Evolutionary conservation across 2,888 invertebrate species (phyloP), one percentile per base, ranked within the genome.

Genomic region (Antheraea assamensis): DNA sequence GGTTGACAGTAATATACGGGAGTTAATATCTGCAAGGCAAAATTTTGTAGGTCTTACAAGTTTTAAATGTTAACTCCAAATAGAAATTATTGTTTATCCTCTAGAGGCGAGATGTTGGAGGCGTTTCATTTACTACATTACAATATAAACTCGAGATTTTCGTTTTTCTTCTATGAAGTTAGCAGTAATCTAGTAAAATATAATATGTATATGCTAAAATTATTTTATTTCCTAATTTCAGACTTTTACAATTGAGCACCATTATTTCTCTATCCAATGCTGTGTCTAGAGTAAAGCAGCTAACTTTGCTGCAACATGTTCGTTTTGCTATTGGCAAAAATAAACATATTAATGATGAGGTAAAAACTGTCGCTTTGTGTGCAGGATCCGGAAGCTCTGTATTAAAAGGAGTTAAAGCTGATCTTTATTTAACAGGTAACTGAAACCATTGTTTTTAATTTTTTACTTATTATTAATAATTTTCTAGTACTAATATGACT

Each of bases 301-400:
- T 97, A 75, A 96, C 97, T 42, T 95, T 96, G 0, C 87, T 98
- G 49, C 85, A 95, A 0, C 95, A 97, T 86, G 95, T 99, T 19
- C 96, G 98, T 78, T 89, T 99, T 49, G 98, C 98, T 7, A 81
- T 96, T 66, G 97, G 96, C 8, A 90, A 82, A 78, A 90, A 87
- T 8, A 90, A 86, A 78, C 75, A 78, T 47, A 76, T 95, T 89
- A 78, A 89, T 87, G 94, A 95, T 58, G 78, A 82, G 13, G 94
- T 98, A 3, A 86, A 88, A 42, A 95, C 95, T 0, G 95, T 98
- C 7, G 99, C 98, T 0, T 92, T 99, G 2, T 99, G 99, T 88
- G 98, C 98, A 47, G 99, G 99, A 0, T 98, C 99, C 0, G 99
- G 99, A 0, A 94, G 95, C 10, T 97, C 97, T 0, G 95, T 99